These are phyloP conservation scores for Equus quagga DNA, from an alignment of 2,113 vertebrate genomes.

Conservation along the genomic window DNA sequence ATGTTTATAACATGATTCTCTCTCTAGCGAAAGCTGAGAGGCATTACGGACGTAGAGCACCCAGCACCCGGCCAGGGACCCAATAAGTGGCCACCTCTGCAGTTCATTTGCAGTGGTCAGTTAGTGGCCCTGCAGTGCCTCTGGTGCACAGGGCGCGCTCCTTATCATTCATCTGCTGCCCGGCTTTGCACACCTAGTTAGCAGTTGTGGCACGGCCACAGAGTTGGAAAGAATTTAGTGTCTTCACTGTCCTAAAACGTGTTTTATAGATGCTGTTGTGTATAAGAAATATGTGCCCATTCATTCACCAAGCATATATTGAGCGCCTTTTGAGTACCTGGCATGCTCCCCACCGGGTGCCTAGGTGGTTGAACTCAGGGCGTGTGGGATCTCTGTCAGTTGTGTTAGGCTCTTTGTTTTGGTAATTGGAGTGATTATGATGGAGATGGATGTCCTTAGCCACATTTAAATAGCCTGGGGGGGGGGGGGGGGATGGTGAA, in stretches of 20 bases:
- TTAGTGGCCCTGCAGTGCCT: background rate
- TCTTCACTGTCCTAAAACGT: background rate
- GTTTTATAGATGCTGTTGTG: slow-evolving; percentile 48
- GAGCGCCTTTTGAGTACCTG: background rate
- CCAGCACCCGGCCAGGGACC: slow-evolving; percentile 44
- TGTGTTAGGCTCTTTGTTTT: slow-evolving; percentile 64
- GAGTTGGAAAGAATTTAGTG: slow-evolving; percentile 61
- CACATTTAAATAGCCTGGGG: slow-evolving; percentile 67
- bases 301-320: background rate
- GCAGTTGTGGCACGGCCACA: slow-evolving; percentile 55
- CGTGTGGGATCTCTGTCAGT: background rate
- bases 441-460: background rate
- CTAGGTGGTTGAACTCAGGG: background rate
- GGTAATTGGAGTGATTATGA: slow-evolving; percentile 61
- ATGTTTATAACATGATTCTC: slow-evolving; percentile 24
- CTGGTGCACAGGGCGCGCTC: slow-evolving; percentile 60
- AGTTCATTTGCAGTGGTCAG: slow-evolving; percentile 68
- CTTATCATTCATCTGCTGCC: slow-evolving; percentile 60
- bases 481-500: slow-evolving; percentile 32
- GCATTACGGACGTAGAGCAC: slow-evolving; percentile 36
- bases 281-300: slow-evolving; percentile 9
- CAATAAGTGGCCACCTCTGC: slow-evolving; percentile 62
- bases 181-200: slow-evolving; percentile 67
- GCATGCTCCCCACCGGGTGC: background rate
- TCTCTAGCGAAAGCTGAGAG: background rate